These are phyloP conservation scores for Deroplatys truncata DNA, from an alignment of 2,888 invertebrate species.

Conservation along the genomic window DNA sequence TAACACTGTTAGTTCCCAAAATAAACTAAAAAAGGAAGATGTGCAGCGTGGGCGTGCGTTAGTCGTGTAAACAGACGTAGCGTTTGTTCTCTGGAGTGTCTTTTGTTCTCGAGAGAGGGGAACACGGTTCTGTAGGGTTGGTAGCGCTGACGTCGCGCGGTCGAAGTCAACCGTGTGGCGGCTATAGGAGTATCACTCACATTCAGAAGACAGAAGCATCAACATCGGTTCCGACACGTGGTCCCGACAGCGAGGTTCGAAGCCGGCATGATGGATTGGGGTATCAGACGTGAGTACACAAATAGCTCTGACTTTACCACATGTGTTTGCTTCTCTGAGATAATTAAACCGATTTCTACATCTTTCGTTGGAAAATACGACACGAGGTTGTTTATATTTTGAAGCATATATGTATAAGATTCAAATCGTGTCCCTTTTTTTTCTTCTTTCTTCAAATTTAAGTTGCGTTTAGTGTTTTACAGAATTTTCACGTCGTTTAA, in stretches of 20 bases:
- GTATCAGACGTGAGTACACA: slow-evolving; percentile 62
- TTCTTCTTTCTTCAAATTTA: no score
- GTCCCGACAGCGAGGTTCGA: neutral
- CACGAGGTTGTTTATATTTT: no score
- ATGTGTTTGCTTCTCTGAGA: no score
- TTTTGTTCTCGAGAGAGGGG: neutral
- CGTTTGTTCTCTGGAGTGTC: neutral
- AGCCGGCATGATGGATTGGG: slow-evolving; percentile 64
- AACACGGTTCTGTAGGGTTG: neutral
- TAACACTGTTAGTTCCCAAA: neutral
- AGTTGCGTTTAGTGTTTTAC: no score
- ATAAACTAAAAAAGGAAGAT: neutral
- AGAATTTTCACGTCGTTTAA: no score
- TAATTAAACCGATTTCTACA: no score
- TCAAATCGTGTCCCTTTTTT: no score
- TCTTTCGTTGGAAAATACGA: no score
- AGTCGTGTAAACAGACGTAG: neutral
- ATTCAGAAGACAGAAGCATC: neutral
- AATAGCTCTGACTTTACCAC: neutral
- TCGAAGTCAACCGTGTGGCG: neutral
- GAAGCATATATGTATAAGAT: no score
- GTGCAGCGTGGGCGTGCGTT: neutral
- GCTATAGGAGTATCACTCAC: neutral
- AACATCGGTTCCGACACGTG: neutral
- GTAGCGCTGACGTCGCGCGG: neutral